These are phyloP conservation scores for Syngnathus floridae DNA, from an alignment of 2,113 vertebrate species.

Conservation along the genomic window DNA sequence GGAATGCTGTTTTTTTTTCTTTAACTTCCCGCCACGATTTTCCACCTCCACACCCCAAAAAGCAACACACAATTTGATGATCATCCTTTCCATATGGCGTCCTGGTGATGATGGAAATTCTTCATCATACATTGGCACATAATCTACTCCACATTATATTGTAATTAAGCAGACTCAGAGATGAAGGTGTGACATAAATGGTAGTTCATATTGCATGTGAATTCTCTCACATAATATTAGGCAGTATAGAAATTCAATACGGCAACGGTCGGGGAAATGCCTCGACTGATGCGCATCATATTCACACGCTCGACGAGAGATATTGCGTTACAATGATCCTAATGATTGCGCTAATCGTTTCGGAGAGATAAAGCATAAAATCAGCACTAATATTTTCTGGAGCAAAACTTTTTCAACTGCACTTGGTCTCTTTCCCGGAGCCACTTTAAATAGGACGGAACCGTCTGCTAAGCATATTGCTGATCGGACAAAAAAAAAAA, in stretches of 20 bases:
- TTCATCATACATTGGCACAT: conserved; percentile 48
- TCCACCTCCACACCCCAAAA: conserved; percentile 31
- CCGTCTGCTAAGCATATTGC: conserved; percentile 25
- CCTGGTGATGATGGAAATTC: conserved; percentile 42
- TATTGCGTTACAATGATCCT: conserved; percentile 1
- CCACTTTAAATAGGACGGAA: conserved; percentile 22
- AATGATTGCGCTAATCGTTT: conserved; percentile 23
- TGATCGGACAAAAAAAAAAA: conserved; percentile 31
- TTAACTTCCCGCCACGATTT: conserved; percentile 23
- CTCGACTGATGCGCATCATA: neutral
- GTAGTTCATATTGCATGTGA: conserved; percentile 8
- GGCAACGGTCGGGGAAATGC: neutral
- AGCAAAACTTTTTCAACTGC: neutral
- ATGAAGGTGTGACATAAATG: conserved; percentile 36
- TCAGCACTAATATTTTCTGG: neutral
- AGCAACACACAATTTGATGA: conserved; percentile 22
- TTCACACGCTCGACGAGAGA: neutral
- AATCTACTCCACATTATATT: conserved; percentile 41
- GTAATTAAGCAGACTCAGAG: conserved; percentile 34
- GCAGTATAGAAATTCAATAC: neutral
- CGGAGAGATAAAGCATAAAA: conserved; percentile 4
- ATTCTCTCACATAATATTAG: conserved; percentile 12
- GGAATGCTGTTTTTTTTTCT: conserved; percentile 37
- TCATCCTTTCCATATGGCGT: conserved; percentile 9
- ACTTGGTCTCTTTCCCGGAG: conserved; percentile 6